Evolutionary conservation across 2,888 invertebrate species (phyloP).

Genomic region (Cyclophora albipunctata): DNA sequence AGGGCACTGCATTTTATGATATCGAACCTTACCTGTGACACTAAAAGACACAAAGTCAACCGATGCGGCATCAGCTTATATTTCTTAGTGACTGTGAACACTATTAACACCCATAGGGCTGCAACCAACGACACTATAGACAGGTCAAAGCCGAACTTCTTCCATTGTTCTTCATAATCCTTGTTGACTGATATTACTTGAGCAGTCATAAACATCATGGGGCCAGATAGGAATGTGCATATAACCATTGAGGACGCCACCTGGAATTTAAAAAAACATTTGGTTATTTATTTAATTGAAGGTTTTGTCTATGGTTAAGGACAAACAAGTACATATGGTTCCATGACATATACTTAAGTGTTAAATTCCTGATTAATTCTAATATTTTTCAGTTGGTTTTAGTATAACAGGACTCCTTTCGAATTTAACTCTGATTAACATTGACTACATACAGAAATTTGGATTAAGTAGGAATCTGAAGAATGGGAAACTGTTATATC

Average conservation of each 20-base stretch:
- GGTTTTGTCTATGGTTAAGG: background rate
- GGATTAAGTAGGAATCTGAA: no score
- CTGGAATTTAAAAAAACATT: constrained; percentile 54
- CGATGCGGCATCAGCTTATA: constrained; percentile 87
- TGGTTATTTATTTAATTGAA: background rate
- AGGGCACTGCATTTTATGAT: no score
- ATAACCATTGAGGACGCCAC: constrained; percentile 96
- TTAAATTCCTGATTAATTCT: background rate
- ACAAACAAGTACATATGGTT: background rate
- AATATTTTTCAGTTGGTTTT: no score
- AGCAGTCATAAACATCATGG: constrained; percentile 95
- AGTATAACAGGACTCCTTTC: no score
- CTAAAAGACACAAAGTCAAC: constrained; percentile 84
- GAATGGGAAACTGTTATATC: no score
- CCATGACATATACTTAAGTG: background rate
- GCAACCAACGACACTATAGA: constrained; percentile 86
- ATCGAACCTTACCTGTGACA: constrained; percentile 81
- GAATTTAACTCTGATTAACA: no score
- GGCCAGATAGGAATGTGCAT: constrained; percentile 95
- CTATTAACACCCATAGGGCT: constrained; percentile 84
- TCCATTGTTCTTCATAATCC: constrained; percentile 85
- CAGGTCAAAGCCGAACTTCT: constrained; percentile 87
- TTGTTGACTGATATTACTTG: constrained; percentile 90
- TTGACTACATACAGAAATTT: no score
- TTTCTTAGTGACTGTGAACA: constrained; percentile 84